Base-by-base conservation (phyloP, 2,888 invertebrate species). In the Polydrusus pterygomalis region DNA sequence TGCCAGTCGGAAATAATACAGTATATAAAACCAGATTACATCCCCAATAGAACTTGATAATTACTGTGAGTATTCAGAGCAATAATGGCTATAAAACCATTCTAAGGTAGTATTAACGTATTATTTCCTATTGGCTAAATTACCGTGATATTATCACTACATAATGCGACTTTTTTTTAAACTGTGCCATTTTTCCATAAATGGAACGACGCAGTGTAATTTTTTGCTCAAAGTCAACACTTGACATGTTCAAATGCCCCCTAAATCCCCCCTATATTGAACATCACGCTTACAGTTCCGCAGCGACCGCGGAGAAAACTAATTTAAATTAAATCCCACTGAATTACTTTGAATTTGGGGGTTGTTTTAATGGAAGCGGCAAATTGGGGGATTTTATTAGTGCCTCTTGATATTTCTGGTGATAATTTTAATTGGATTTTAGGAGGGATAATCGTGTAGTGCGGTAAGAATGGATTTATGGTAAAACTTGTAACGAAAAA, bases 281-380 rank as follows among this genome's bases (percentile, higher is more conserved):
- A 84, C 84, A 83, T 83, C 76, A 82, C 81, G 81, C 81, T 69
- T 63, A 63, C 71, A 75, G 69, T 75, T 72, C 77, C 77, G 74
- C 74, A 73, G 51, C 62, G 49, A 62, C 84, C 81, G 84, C 84
- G 86, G 83, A 86, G 87, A 86, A 91, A 92, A 91, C 91, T 91
- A 92, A 92, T 91, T 92, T 92, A 91, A 92, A 92, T 92, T 91
- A 92, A 92, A 92, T 92, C 92, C 91, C 91, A 91, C 91, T 91
- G 92, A 91, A 92, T 92, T 92, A 91, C 91, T 91, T 85, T 85
- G 84, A 79, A 79, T 78, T 74, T 78, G 72, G 74, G 75, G 49
- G 68, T 49, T 58, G 70, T 54, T 76, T 65, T 67, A 60, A 71
- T 62, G 72, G 20, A 73, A 70, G 77, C 80, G 78, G 78, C 68